Base-by-base conservation (phyloP, 2,888 invertebrate species). In the Agonopterix heracliana region DNA sequence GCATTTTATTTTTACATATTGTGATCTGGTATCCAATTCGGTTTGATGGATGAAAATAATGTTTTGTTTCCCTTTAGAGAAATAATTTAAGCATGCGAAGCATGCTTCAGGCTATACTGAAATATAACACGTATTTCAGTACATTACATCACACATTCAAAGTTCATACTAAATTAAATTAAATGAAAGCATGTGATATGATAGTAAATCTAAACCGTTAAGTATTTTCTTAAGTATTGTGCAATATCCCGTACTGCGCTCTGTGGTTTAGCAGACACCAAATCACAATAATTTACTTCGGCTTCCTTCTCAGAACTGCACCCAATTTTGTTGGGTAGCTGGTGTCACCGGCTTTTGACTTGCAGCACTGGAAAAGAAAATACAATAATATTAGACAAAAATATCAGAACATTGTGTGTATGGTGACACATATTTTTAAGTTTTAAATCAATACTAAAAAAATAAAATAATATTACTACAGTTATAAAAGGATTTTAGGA, bases 321-420 rank as follows among this genome's bases (percentile, higher is more conserved):
- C 88, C 88, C 88, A 88, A 57, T 88, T 83, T 59, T 86, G 86
- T 57, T 87, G 88, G 51, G 72, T 87, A 12, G 78, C 85, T 49
- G 86, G 84, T 40, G 87, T 78, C 44, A 74, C 68, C 34, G 84
- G 72, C 46, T 80, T 76, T 67, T 84, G 81, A 62, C 68, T 77
- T 46, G 76, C 61, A 54, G 66, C 71, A 57, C 87, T 86, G 78
- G 45, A 70, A 66, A 12, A 26, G 26, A 26, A 5, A 26, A 26
- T 26, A 26, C 3, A 17, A 3, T 17, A 3, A 2, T 17, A 4
- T 17, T 17, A 17, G 17, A 17, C 2, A 17, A 17, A 17, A n/a
- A n/a, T n/a, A n/a, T n/a, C n/a, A n/a, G n/a, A n/a, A n/a, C n/a
- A n/a, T n/a, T n/a, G n/a, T n/a, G n/a, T n/a, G n/a, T n/a, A n/a